Evolutionary conservation across 2,888 invertebrate genomes (phyloP), one percentile per base, ranked within the genome.

Genomic region (Chrysodeixis includens): DNA sequence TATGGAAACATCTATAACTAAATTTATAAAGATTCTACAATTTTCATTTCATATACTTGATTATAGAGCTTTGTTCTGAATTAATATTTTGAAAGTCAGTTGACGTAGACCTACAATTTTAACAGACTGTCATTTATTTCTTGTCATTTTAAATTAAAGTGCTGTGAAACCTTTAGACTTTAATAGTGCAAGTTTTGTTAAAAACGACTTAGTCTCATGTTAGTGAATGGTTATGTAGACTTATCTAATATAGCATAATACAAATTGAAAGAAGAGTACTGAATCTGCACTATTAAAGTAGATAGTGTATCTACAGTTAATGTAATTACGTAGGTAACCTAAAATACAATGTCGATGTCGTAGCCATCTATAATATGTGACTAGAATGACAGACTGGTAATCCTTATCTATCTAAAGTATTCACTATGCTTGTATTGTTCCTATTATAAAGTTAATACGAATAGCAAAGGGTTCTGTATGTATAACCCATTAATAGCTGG

Each of bases 381-480:
- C 54, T 77, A 76, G 65, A 62, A 63, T 35, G 54, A 73, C 78
- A 77, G 77, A 79, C 77, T 78, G 77, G 76, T 69, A 58, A 69
- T 68, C 66, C 55, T 53, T 71, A 69, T 59, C 30, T 71, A 69
- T 61, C 5, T 46, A 26, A 78, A 62, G 59, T 76, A 68, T 68
- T 69, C 73, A 78, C 57, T 76, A 73, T 62, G 64, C 74, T 73
- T 79, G 53, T 73, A 70, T 69, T 18, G 78, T 78, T 76, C 77
- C 78, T 78, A 54, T 59, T 30, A 61, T 71, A 52, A 59, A 66
- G 46, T 59, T 20, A 54, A 54, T 53, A 62, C 62, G 18, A 40
- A 63, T 59, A 53, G 40, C 30, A n/a, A n/a, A n/a, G 62, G 62
- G 56, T 66, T 64, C 30, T 66, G 52, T 70, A 61, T 71, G 76